Conservation (phyloP, 2,113 vertebrate species). For the Bufo bufo region DNA sequence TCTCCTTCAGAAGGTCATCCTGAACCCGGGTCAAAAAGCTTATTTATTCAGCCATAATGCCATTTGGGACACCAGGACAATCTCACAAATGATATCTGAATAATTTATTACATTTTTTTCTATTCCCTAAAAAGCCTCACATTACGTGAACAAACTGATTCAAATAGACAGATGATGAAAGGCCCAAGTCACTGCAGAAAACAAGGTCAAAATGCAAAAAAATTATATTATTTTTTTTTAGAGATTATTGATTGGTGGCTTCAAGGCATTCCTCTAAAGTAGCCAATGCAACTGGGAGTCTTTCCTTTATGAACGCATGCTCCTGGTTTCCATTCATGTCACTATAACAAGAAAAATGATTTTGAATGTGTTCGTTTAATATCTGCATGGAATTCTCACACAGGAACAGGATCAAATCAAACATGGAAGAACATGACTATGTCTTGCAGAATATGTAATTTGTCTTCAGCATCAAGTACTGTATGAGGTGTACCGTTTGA, state of each 20-base stretch:
- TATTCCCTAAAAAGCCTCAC: conserved; percentile 57
- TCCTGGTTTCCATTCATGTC: conserved; percentile 1
- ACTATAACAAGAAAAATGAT: conserved; percentile 33
- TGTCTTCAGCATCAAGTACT: not conserved
- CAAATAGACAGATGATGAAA: conserved; percentile 57
- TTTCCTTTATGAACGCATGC: conserved; percentile 5
- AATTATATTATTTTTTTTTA: conserved; percentile 51
- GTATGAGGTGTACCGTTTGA: not conserved
- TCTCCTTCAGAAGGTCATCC: conserved; percentile 53
- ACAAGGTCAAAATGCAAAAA: conserved; percentile 54
- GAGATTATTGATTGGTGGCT: conserved; percentile 54
- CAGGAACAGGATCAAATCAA: conserved; percentile 8
- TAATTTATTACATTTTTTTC: conserved; percentile 55
- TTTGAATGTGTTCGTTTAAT: conserved; percentile 7
- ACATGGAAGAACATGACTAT: not conserved
- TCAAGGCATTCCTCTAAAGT: conserved; percentile 41
- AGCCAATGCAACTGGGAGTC: conserved; percentile 6
- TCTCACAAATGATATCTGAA: conserved; percentile 56
- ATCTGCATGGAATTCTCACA: conserved; percentile 18
- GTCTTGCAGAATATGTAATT: not conserved
- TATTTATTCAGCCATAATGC: conserved; percentile 53
- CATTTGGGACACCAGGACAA: conserved; percentile 51
- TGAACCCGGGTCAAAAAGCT: conserved; percentile 42
- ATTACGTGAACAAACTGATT: conserved; percentile 55
- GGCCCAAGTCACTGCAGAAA: conserved; percentile 51